Evolutionary conservation across 2,113 vertebrate genomes (phyloP).

Genomic region (Entosphenus tridentatus): DNA sequence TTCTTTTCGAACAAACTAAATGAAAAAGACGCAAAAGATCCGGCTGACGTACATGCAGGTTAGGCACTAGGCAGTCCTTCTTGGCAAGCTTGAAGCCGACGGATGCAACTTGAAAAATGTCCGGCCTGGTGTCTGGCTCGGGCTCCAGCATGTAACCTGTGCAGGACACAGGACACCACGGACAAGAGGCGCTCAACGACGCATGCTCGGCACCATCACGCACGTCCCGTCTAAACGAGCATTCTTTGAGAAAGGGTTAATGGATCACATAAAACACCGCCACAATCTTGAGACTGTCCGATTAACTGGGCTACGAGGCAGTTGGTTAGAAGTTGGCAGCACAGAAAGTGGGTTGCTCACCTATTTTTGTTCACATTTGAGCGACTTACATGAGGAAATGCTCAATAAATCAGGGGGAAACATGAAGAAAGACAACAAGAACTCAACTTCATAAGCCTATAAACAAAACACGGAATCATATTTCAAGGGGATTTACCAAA

Average conservation of each 20-base stretch:
- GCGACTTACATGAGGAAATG: too few species aligned
- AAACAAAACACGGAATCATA: too few species aligned
- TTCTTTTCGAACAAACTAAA: conserved; percentile 8
- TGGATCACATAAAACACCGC: not conserved
- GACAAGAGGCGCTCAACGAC: not conserved
- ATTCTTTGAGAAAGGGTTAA: not conserved
- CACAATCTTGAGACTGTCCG: too few species aligned
- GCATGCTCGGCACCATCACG: not conserved
- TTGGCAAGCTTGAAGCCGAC: conserved; percentile 80
- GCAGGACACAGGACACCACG: conserved; percentile 5
- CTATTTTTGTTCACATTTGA: too few species aligned
- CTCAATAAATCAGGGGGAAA: too few species aligned
- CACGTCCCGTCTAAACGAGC: not conserved
- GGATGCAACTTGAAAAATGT: conserved; percentile 84
- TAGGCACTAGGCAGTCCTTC: conserved; percentile 70
- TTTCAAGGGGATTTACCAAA: too few species aligned
- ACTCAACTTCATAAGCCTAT: too few species aligned
- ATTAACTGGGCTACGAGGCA: too few species aligned
- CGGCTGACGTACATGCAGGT: conserved; percentile 56
- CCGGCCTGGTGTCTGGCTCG: conserved; percentile 64
- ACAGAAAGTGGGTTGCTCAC: too few species aligned
- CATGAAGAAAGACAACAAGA: too few species aligned
- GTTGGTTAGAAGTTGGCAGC: too few species aligned
- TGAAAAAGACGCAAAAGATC: conserved; percentile 14
- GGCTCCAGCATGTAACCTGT: conserved; percentile 92